These are phyloP conservation scores for Coptotermes formosanus DNA, from an alignment of 1,140 invertebrate genomes.

Conservation along the genomic window DNA sequence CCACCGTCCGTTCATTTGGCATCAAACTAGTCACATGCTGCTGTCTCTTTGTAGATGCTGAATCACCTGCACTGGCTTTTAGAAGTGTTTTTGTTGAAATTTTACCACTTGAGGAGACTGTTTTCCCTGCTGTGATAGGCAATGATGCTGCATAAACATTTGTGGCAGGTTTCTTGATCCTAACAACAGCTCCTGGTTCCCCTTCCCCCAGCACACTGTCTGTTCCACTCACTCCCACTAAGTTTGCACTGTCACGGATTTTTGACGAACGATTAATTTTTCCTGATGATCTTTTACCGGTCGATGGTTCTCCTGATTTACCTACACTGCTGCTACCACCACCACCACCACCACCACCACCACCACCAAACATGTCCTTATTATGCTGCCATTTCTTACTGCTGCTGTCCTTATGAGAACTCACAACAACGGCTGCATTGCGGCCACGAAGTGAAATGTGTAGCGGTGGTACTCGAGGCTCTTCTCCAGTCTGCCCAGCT, in stretches of 20 bases:
- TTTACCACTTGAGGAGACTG: slow-evolving; percentile 29
- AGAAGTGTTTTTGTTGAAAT: slow-evolving; percentile 31
- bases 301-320: neutral
- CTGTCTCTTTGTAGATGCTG: slow-evolving; percentile 18
- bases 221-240: slow-evolving; percentile 5
- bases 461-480: slow-evolving; percentile 81
- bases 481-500: slow-evolving; percentile 51
- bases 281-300: slow-evolving; percentile 23
- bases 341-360: slow-evolving; percentile 23
- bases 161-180: slow-evolving; percentile 25
- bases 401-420: slow-evolving; percentile 60
- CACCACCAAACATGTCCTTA: slow-evolving; percentile 34
- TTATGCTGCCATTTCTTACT: slow-evolving; percentile 31
- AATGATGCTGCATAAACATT: neutral
- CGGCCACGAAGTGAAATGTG: slow-evolving; percentile 84
- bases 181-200: neutral
- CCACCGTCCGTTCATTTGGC: slow-evolving; percentile 5
- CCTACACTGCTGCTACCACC: neutral
- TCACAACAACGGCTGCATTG: slow-evolving; percentile 84
- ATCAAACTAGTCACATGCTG: neutral
- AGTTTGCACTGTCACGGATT: slow-evolving; percentile 26
- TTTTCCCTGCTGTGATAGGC: slow-evolving; percentile 9
- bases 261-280: slow-evolving; percentile 31
- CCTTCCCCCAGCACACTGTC: neutral
- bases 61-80: slow-evolving; percentile 25